Conservation (phyloP, 2,797 vertebrate genomes). For the Oophaga sylvatica region DNA sequence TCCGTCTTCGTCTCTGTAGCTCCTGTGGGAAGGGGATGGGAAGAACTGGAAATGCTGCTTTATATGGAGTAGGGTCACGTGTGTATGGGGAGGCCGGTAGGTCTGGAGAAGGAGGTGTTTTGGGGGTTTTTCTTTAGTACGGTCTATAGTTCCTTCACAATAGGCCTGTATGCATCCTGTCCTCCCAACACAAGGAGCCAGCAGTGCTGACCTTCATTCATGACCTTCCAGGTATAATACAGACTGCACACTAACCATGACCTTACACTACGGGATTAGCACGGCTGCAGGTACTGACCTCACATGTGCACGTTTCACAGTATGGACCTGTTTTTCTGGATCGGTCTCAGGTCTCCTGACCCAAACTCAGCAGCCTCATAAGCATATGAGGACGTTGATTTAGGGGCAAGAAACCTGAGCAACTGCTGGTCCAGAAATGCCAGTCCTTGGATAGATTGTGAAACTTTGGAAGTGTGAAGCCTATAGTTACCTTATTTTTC, state of each 20-base stretch:
- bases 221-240: neutral
- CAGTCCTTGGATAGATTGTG: no score
- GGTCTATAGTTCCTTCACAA: neutral
- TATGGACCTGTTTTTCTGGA: no score
- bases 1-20: slow-evolving; percentile 73
- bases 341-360: no score
- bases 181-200: no score
- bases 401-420: no score
- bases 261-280: neutral
- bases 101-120: neutral
- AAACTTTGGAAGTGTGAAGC: no score
- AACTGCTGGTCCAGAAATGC: no score
- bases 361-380: no score
- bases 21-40: slow-evolving; percentile 17
- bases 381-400: no score
- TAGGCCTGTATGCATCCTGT: no score
- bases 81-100: neutral
- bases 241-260: neutral
- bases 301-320: no score
- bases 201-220: neutral
- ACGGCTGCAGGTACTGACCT: neutral
- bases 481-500: no score
- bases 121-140: neutral
- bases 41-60: slow-evolving; percentile 43
- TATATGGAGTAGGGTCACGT: neutral